A percentile compares a stretch with the other conserved stretches of the same genome.
Conservation (phyloP, 2,888 invertebrate genomes). For the Agrenia bidenticulata region DNA sequence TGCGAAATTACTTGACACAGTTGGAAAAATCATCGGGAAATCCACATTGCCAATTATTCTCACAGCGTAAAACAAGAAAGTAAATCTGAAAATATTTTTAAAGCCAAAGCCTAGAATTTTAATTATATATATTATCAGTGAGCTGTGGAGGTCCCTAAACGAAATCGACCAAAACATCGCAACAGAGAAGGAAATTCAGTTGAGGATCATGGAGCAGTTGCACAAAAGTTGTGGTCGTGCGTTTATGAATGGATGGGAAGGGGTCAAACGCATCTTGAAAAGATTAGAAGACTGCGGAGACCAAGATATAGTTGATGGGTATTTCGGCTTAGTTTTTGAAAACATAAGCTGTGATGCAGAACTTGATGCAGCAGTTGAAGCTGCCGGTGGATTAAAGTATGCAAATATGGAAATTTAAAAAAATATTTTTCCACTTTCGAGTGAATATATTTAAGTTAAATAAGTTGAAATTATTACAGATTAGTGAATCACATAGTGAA, state of each 20-base stretch:
- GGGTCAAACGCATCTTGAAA: slow-evolving; percentile 27
- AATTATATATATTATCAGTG: too few relatives aligned
- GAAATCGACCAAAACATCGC: slow-evolving; percentile 17
- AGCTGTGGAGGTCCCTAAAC: slow-evolving; percentile 12
- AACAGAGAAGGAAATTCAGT: slow-evolving; percentile 18
- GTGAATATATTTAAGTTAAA: too few relatives aligned
- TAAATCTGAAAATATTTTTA: too few relatives aligned
- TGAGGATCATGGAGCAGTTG: slow-evolving; percentile 16
- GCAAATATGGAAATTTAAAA: too few relatives aligned
- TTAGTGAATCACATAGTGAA: slow-evolving; percentile 37
- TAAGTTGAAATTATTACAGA: too few relatives aligned
- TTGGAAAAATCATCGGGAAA: too few relatives aligned
- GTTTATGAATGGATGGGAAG: slow-evolving; percentile 21
- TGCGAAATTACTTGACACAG: too few relatives aligned
- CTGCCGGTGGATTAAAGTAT: slow-evolving; percentile 29
- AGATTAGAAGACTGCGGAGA: slow-evolving; percentile 12
- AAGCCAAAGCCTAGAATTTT: too few relatives aligned
- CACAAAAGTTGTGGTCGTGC: neutral
- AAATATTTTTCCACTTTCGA: too few relatives aligned
- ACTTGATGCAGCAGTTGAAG: slow-evolving; percentile 36
- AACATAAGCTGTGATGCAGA: slow-evolving; percentile 29
- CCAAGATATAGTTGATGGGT: slow-evolving; percentile 24
- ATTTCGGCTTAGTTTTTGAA: slow-evolving; percentile 39
- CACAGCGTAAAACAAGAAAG: too few relatives aligned
- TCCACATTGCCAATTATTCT: too few relatives aligned